Conservation (phyloP, 2,113 vertebrate species). For the Psephotus haematonotus region DNA sequence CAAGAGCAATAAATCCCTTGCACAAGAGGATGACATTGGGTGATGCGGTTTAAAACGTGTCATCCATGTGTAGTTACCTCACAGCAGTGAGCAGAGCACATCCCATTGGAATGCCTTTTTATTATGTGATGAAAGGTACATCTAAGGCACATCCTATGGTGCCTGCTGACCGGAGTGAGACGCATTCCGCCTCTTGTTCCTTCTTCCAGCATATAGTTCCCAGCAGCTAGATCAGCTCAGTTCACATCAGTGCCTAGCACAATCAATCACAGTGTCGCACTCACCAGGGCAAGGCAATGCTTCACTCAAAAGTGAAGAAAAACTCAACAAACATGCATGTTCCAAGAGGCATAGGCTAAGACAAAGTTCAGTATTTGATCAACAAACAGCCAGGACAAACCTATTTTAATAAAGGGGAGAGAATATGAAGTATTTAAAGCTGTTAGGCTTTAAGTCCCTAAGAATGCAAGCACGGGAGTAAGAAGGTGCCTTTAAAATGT, state of each 20-base stretch:
- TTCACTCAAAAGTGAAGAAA: neutral
- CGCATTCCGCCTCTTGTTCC: neutral
- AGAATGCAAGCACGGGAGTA: neutral
- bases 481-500: neutral
- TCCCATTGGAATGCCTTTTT: neutral
- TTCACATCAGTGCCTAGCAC: neutral
- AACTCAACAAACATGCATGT: fast-evolving
- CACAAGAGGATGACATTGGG: neutral
- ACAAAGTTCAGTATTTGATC: neutral
- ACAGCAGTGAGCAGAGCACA: neutral
- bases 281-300: neutral
- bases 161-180: neutral
- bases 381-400: neutral
- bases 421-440: neutral
- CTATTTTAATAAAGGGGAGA: neutral
- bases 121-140: fast-evolving
- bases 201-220: neutral
- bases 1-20: neutral
- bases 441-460: neutral
- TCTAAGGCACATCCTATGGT: neutral
- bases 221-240: neutral
- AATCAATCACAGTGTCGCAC: neutral
- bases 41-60: neutral
- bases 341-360: neutral
- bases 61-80: fast-evolving